phyloP scores from a whole-genome alignment of 2,888 invertebrate species.

The Sceliomorpha sp. region DNA sequence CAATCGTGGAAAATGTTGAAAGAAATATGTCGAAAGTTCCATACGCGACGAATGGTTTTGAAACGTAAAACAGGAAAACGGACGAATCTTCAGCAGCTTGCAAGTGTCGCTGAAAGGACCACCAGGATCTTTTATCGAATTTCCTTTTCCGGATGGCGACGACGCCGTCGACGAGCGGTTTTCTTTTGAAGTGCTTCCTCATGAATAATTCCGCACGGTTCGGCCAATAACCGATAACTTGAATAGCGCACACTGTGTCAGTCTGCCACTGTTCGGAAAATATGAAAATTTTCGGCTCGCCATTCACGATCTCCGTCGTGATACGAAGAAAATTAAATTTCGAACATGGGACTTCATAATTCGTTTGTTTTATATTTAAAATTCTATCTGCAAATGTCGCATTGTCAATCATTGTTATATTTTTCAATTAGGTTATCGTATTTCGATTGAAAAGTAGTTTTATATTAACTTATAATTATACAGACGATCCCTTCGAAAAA shows the following conservation, averaged over 20 bases:
- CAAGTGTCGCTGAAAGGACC: constrained; percentile 54
- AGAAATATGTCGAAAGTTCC: too few relatives aligned
- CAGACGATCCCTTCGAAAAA: too few relatives aligned
- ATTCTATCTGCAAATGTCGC: too few relatives aligned
- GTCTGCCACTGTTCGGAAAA: constrained; percentile 37
- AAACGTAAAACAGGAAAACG: constrained; percentile 38
- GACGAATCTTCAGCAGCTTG: constrained; percentile 44
- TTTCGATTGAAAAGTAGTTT: too few relatives aligned
- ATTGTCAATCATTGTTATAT: too few relatives aligned
- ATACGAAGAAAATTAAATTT: constrained; percentile 34
- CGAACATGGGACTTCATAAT: background rate
- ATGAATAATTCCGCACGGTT: constrained; percentile 71
- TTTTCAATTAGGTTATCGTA: too few relatives aligned
- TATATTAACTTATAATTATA: too few relatives aligned
- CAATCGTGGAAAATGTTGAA: too few relatives aligned
- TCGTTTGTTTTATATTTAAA: background rate
- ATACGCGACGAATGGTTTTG: constrained; percentile 23
- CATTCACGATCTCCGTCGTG: constrained; percentile 1
- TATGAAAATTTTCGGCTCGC: constrained; percentile 47
- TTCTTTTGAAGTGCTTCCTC: constrained; percentile 64
- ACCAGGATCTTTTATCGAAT: constrained; percentile 65
- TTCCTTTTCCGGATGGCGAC: constrained; percentile 60
- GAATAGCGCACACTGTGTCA: constrained; percentile 43
- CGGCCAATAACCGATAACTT: constrained; percentile 70
- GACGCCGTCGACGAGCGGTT: constrained; percentile 59